These are phyloP conservation scores for Gymnarchus niloticus DNA, from an alignment of 2,113 vertebrate genomes.

Conservation along the genomic window DNA sequence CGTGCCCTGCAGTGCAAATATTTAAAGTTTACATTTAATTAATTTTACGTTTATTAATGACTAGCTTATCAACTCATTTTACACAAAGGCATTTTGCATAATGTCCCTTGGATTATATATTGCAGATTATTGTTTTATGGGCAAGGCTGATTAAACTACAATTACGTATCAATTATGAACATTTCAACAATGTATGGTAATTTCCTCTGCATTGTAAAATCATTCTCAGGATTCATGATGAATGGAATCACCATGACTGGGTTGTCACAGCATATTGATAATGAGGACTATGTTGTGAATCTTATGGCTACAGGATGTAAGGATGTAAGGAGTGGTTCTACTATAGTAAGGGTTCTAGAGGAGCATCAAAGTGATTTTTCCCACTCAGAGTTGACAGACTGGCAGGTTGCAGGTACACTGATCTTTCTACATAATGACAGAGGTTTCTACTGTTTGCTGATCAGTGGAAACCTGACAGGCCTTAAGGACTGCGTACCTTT, in stretches of 20 bases:
- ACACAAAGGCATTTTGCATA: background rate
- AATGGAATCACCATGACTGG: background rate
- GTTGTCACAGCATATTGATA: background rate
- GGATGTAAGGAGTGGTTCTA: background rate
- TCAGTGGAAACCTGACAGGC: background rate
- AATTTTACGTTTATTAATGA: conserved; percentile 19
- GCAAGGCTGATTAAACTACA: background rate
- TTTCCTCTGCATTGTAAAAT: background rate
- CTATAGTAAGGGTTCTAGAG: background rate
- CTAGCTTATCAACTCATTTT: background rate
- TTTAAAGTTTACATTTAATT: conserved; percentile 8
- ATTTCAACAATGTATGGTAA: background rate
- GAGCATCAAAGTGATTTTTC: background rate
- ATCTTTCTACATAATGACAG: background rate
- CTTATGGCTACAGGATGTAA: background rate
- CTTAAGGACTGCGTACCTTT: background rate
- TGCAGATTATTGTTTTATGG: background rate
- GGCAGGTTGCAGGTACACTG: background rate
- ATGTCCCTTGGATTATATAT: background rate
- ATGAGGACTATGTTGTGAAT: background rate
- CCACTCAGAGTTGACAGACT: background rate
- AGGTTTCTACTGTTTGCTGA: background rate
- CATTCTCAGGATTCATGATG: background rate
- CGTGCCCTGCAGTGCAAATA: background rate
- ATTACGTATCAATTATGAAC: background rate